Evolutionary conservation across 2,113 vertebrate species (phyloP), one percentile per base, ranked within the genome.

Genomic region (Microtus montanus): DNA sequence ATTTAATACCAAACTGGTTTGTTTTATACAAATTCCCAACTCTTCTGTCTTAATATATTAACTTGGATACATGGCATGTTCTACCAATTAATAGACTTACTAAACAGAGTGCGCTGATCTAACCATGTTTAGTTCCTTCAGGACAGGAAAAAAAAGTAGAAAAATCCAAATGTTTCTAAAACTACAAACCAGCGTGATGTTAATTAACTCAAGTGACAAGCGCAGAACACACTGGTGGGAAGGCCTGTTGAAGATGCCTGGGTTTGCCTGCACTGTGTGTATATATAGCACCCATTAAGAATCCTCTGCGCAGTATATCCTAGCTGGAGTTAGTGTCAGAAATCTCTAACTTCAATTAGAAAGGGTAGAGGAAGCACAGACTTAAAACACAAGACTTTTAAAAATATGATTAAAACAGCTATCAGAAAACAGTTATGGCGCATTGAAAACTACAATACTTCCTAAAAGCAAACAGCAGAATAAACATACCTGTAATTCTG

Each of bases 111-210:
- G 2, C 14, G 63, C 41, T 79, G 24, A 66, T 92, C 68, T 96
- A 92, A 90, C 70, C 88, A 0, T 5, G 87, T 38, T 95, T 78
- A 63, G 95, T 84, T 94, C 35, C 86, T 96, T 77, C 17, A 26
- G 91, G 61, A 70, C 83, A 97, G 73, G 58, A 12, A 95, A 95
- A 96, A 82, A 91, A 95, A 90, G 14, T 19, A 77, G 64, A 44
- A 92, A 92, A 95, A 78, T n/a, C 47, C n/a, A 92, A 96, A 92
- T 94, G 83, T 82, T 94, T 96, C 96, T 97, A 94, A 96, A 96
- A n/a, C 79, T 79, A 91, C 74, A 95, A 84, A 78, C 93, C 87
- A 89, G 94, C 87, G 82, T 97, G 85, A 84, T 96, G 19, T 66
- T 87, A 97, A 97, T 88, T 92, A 96, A 79, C 78, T 77, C 71